Conservation (phyloP, 2,113 vertebrate genomes). For the Chrysochloris asiatica region DNA sequence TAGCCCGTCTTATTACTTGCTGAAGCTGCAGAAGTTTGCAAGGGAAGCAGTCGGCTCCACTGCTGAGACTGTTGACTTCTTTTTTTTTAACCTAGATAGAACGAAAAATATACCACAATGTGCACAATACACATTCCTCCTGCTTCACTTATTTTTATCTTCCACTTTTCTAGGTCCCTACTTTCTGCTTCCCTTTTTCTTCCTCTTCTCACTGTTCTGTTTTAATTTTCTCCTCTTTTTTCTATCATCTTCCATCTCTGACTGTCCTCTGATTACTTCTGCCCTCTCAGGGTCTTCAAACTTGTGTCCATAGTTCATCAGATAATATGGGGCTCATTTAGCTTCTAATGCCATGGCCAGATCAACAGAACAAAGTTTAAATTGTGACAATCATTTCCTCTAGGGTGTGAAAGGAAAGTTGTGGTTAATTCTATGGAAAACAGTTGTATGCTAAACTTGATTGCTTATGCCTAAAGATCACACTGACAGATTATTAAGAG, state of each 20-base stretch:
- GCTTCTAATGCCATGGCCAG: not conserved
- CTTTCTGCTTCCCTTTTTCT: not conserved
- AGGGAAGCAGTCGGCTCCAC: not conserved
- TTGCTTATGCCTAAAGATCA: not conserved
- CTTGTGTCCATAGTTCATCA: not conserved
- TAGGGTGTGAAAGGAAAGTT: not conserved
- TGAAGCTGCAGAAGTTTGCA: conserved; percentile 16
- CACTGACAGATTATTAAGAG: not conserved
- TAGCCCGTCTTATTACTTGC: not conserved
- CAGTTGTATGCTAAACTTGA: not conserved
- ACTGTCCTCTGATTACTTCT: not conserved
- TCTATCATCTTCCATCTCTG: not conserved
- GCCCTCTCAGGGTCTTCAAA: not conserved
- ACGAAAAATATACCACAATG: not conserved
- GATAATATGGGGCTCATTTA: not conserved
- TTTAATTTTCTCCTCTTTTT: not conserved
- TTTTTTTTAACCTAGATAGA: not conserved
- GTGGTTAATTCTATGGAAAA: conserved; percentile 33
- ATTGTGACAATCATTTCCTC: not conserved
- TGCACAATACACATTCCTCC: not conserved
- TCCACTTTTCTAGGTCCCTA: not conserved
- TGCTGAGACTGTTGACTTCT: not conserved
- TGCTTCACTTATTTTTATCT: not conserved
- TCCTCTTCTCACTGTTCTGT: not conserved
- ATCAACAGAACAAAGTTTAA: not conserved